Evolutionary conservation across 1,140 invertebrate species (phyloP), one percentile per base, ranked within the genome.

Genomic region (Platyura marginata): DNA sequence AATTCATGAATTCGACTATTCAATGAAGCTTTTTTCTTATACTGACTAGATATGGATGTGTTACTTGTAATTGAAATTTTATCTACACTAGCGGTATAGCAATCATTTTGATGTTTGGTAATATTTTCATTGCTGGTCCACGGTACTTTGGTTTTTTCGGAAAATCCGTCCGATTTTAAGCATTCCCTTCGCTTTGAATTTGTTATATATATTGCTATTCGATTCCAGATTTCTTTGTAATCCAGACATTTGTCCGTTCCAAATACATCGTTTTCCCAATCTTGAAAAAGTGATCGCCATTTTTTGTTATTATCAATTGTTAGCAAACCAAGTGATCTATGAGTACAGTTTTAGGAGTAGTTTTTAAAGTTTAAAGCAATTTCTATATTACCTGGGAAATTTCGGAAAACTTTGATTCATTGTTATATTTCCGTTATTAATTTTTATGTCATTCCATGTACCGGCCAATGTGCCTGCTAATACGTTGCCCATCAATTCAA

Each of bases 361-460:
- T 19, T 37, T 37, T 8, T 37, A 37, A n/a, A n/a, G 35, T 37
- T 37, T 22, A 11, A 40, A 15, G 6, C 9, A 21, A 8, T 15
- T 16, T 40, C 20, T 40, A 34, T 58, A 63, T 65, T 58, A 79
- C 75, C 67, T 71, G 20, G 77, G 77, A 56, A 72, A 56, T 33
- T 65, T 69, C 2, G 67, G 65, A 53, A 67, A 71, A 0, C 67
- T 62, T 40, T 72, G 68, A 50, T 75, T 77, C 36, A 82, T 70
- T 36, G 74, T 69, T 52, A 90, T 72, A 0, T 72, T 75, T 0
- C 81, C 86, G 40, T 73, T 77, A 10, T 64, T 66, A 37, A 91
- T 75, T 64, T 86, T 85, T 0, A 92, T 71, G 1, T 80, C 81
- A 47, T 87, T 79, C 81, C 84, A 87, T 2, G 72, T 72, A 3